Conservation (phyloP, 2,113 vertebrate species). For the Apistogramma diplotaenia region DNA sequence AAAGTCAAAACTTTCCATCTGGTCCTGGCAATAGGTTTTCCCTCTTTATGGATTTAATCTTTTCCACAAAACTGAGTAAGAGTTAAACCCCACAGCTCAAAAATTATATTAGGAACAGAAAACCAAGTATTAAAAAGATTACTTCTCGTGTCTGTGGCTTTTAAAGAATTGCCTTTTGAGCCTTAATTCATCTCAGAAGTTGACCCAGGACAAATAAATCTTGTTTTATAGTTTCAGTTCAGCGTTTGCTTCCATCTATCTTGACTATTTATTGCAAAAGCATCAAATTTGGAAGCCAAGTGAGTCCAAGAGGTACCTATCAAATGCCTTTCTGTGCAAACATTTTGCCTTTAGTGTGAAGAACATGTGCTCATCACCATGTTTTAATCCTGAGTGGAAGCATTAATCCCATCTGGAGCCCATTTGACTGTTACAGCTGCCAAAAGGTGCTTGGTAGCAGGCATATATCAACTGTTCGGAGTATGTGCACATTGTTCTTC, state of each 20-base stretch:
- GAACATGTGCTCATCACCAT: conserved; percentile 18
- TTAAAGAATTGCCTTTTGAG: neutral
- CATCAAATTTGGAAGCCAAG: neutral
- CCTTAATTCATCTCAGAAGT: conserved; percentile 28
- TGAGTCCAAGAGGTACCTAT: neutral
- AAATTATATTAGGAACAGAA: neutral
- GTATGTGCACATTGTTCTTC: neutral
- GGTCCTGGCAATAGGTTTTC: neutral
- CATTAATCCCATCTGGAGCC: conserved; percentile 51
- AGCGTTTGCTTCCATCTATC: neutral
- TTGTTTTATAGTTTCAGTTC: neutral
- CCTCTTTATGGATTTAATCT: neutral
- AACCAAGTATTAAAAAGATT: neutral
- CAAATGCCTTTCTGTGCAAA: neutral
- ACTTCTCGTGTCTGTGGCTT: neutral
- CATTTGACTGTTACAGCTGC: conserved; percentile 29
- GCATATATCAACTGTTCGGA: neutral
- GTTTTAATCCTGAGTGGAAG: conserved; percentile 21
- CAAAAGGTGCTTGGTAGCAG: conserved; percentile 44
- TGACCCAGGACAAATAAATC: neutral
- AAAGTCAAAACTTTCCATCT: neutral
- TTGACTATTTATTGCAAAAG: neutral
- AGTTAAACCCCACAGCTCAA: neutral
- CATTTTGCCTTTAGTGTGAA: neutral
- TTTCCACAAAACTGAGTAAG: neutral